Evolutionary conservation across 1,140 invertebrate species (phyloP), one percentile per base, ranked within the genome.

Genomic region (Pseudoatta argentina): DNA sequence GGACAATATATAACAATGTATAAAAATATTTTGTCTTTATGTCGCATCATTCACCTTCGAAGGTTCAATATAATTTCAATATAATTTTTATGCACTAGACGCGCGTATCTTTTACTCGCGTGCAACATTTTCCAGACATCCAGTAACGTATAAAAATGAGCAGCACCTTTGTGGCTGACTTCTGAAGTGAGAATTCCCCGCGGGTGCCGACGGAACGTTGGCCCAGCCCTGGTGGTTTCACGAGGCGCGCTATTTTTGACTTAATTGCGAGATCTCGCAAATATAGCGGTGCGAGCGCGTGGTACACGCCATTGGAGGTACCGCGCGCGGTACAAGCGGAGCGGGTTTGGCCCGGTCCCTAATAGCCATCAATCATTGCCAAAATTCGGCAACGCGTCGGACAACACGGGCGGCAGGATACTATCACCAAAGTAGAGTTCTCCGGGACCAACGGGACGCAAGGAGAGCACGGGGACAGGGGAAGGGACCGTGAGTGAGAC

Each of bases 331-430:
- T 0, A 8, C 1, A 16, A 72, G 81, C 27, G 8, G 57, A 48
- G 21, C 55, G 30, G 16, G 63, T 89, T 94, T 95, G 93, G 94
- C 94, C 94, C 94, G 92, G 92, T 91, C 92, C 76, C 94, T 88
- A 95, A 94, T 95, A 94, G 93, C 94, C 94, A 95, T 95, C 94
- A 95, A 95, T 95, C 94, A 95, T 95, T 90, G 77, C 92, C 89
- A 92, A 95, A 95, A 94, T 95, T 95, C 93, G 95, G 95, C 95
- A 95, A 95, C 94, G 93, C 89, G 92, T 93, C 89, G 95, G 94
- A 94, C 95, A 95, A 95, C 94, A 93, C 92, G 63, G 75, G 93
- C 93, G 92, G 91, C 94, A 95, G 95, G 95, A 92, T 91, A 95
- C 92, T 85, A 95, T 95, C 94, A 95, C 83, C 89, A 91, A 92